Conservation (phyloP, 1,140 invertebrate species). For the Drosophila kohkoa region DNA sequence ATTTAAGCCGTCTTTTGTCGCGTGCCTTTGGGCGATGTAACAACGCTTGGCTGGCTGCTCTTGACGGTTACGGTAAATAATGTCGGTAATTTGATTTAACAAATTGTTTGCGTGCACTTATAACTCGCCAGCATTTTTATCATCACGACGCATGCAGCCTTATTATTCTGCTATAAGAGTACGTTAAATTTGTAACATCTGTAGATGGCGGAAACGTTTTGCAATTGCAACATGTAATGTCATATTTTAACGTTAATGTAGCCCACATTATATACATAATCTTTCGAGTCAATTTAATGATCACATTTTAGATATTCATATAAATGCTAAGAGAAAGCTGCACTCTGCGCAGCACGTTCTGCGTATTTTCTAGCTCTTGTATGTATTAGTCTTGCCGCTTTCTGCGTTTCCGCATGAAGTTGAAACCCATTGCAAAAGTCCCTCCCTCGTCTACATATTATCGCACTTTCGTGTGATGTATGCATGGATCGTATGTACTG, state of each 20-base stretch:
- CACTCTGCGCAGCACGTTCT: constrained; percentile 48
- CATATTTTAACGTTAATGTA: constrained; percentile 56
- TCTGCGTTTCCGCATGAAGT: constrained; percentile 62
- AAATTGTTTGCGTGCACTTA: constrained; percentile 76
- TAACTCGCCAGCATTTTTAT: constrained; percentile 29
- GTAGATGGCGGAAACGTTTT: constrained; percentile 55
- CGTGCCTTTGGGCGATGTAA: constrained; percentile 48
- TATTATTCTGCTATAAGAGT: background rate
- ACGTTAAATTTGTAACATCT: constrained; percentile 48
- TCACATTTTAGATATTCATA: background rate
- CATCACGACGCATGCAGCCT: constrained; percentile 13
- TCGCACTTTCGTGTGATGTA: background rate
- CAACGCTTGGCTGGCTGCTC: constrained; percentile 61
- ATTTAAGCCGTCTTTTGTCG: constrained; percentile 24
- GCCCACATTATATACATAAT: constrained; percentile 58
- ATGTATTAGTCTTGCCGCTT: constrained; percentile 60
- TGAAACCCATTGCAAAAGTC: constrained; percentile 9
- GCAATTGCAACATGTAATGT: constrained; percentile 53
- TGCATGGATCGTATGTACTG: background rate
- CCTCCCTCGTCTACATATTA: too few species aligned
- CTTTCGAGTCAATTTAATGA: constrained; percentile 13
- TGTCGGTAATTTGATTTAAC: constrained; percentile 77
- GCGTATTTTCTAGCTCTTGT: constrained; percentile 47
- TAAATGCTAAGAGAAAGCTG: constrained; percentile 60
- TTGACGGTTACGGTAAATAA: constrained; percentile 69